These are phyloP conservation scores for Eremobia ochroleuca DNA, from an alignment of 2,888 invertebrate species.

Conservation along the genomic window DNA sequence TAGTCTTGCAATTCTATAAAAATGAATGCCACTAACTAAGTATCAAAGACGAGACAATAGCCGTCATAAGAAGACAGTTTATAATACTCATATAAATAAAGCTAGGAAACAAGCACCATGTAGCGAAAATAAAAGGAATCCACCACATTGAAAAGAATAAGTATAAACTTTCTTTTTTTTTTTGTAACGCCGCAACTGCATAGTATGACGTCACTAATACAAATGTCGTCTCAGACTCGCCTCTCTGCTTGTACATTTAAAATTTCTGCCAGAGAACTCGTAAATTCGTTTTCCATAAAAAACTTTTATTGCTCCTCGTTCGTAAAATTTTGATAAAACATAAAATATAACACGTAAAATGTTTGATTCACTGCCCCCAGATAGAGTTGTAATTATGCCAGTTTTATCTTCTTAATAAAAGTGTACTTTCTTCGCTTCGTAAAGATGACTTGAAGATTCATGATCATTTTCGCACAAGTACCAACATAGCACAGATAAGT, in stretches of 20 bases:
- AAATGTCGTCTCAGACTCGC: conserved; percentile 2
- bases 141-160: too few relatives aligned
- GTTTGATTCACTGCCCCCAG: conserved; percentile 68
- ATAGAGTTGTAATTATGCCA: conserved; percentile 67
- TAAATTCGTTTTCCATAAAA: conserved; percentile 68
- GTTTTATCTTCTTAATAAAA: conserved; percentile 63
- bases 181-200: too few relatives aligned
- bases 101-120: conserved; percentile 3
- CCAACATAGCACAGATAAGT: conserved; percentile 10
- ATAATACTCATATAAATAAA: background rate
- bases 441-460: conserved; percentile 44
- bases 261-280: conserved; percentile 52
- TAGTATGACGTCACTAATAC: conserved; percentile 25
- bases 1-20: background rate
- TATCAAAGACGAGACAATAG: background rate
- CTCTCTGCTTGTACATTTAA: conserved; percentile 37
- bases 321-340: conserved; percentile 70
- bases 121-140: too few relatives aligned
- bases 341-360: conserved; percentile 67
- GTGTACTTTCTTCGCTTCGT: conserved; percentile 53
- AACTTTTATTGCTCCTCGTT: conserved; percentile 64
- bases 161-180: too few relatives aligned
- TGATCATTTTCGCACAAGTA: conserved; percentile 23
- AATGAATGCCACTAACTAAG: background rate
- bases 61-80: background rate